Conservation (phyloP, 30 jellyfish, hydroid and myxozoan genomes). For the Hydractinia echinata region DNA sequence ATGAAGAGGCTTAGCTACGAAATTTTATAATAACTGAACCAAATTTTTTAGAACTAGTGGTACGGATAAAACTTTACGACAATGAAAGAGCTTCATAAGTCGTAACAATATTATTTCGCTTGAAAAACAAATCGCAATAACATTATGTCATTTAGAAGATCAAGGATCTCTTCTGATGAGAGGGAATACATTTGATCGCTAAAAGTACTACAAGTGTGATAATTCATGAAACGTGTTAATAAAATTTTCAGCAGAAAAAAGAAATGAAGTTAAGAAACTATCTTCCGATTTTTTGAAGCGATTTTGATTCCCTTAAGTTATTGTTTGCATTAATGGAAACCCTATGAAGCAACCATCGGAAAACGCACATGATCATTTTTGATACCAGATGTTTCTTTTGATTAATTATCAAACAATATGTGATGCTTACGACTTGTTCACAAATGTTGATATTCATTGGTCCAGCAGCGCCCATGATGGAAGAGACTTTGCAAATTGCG, state of each 20-base stretch:
- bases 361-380: constrained; percentile 15
- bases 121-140: no score
- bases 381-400: neutral
- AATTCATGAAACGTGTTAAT: neutral
- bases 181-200: constrained; percentile 12
- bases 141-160: no score
- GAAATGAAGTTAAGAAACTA: constrained; percentile 34
- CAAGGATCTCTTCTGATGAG: constrained; percentile 10
- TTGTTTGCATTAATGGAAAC: neutral
- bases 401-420: neutral
- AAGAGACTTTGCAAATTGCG: neutral
- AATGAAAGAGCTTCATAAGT: no score
- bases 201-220: neutral
- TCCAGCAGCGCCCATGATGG: constrained; percentile 3
- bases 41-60: neutral
- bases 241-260: constrained; percentile 10
- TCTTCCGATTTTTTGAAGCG: constrained; percentile 8
- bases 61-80: no score
- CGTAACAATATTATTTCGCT: no score
- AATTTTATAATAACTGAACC: neutral
- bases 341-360: neutral
- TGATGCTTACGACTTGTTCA: neutral
- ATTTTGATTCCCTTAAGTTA: constrained; percentile 22
- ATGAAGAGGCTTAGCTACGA: neutral
- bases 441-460: neutral